Evolutionary conservation across 2,888 invertebrate genomes (phyloP).

Genomic region (Podotricha telesiphe): DNA sequence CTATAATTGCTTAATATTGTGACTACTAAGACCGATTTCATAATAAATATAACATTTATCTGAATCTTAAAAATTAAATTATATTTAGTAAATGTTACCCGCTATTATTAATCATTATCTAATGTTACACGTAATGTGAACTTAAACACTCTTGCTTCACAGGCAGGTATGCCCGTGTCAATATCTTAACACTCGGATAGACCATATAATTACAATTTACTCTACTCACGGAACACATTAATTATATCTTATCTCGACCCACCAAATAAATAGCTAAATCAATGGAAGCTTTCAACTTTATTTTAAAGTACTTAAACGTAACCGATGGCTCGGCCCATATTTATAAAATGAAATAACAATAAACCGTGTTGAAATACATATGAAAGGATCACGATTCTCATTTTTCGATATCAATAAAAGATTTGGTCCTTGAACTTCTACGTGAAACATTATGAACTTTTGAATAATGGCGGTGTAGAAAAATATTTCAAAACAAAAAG

Average conservation of each 20-base stretch:
- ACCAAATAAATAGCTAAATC: constrained; percentile 58
- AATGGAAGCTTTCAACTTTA: constrained; percentile 53
- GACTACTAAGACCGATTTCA: not conserved
- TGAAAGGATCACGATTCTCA: constrained; percentile 66
- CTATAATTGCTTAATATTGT: not conserved
- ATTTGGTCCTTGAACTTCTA: constrained; percentile 68
- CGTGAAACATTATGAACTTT: constrained; percentile 77
- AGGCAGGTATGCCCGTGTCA: constrained; percentile 20
- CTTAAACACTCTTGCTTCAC: constrained; percentile 6
- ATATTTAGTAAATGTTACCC: not conserved
- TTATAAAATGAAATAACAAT: constrained; percentile 67
- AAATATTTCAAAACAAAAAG: constrained; percentile 80
- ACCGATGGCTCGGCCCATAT: constrained; percentile 53
- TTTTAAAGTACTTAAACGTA: constrained; percentile 52
- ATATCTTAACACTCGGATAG: constrained; percentile 18
- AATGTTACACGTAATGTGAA: constrained; percentile 13
- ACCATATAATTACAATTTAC: constrained; percentile 29
- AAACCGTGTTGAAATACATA: constrained; percentile 62
- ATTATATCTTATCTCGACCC: constrained; percentile 50
- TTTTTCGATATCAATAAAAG: constrained; percentile 78
- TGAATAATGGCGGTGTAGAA: constrained; percentile 79
- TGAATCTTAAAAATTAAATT: not conserved
- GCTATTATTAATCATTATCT: not conserved
- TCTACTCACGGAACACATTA: constrained; percentile 28
- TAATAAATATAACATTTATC: constrained; percentile 1